Evolutionary conservation across 2,113 vertebrate genomes (phyloP).

Genomic region (Clarias gariepinus): DNA sequence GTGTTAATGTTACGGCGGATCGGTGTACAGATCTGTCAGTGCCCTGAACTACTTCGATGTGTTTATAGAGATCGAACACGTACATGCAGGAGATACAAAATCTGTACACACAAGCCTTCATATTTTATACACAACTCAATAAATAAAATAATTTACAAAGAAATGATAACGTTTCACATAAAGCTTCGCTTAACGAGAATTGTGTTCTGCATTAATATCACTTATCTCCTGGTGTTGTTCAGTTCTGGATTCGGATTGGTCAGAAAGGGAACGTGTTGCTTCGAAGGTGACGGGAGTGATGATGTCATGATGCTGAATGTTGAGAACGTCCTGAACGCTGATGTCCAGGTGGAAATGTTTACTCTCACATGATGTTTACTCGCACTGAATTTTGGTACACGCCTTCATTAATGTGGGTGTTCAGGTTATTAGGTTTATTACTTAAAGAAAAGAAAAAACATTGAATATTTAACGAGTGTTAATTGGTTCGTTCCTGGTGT

Average conservation of each 20-base stretch:
- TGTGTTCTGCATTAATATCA: background rate
- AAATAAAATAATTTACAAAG: constrained; percentile 40
- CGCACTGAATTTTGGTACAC: no score
- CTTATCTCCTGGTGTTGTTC: background rate
- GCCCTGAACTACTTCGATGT: background rate
- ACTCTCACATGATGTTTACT: background rate
- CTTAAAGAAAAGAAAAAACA: background rate
- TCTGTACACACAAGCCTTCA: constrained; percentile 44
- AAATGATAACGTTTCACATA: background rate
- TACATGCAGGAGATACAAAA: constrained; percentile 42
- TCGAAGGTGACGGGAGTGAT: background rate
- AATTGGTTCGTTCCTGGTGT: background rate
- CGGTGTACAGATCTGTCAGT: background rate
- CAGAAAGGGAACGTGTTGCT: background rate
- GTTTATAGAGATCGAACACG: constrained; percentile 10
- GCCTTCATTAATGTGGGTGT: background rate
- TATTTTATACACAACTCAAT: constrained; percentile 17
- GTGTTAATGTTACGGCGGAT: no score
- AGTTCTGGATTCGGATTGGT: background rate
- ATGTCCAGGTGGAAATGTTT: no score
- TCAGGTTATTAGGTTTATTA: background rate
- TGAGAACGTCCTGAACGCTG: background rate
- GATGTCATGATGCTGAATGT: background rate
- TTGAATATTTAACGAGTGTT: background rate
- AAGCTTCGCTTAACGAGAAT: background rate